phyloP scores from a whole-genome alignment of 2,888 invertebrate genomes.

The Heliconius charithonia region DNA sequence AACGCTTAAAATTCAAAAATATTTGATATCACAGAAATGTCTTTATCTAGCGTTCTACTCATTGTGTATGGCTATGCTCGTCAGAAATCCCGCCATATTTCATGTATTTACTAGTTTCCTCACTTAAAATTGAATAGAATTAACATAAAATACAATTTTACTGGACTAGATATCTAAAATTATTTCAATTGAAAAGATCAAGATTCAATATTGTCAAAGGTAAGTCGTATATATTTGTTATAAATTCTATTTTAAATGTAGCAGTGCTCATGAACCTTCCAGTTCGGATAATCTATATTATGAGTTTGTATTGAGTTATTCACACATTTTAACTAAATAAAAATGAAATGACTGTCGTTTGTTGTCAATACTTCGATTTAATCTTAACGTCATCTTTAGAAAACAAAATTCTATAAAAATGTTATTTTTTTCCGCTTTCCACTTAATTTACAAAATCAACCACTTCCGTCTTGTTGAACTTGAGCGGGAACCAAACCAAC shows the following conservation, averaged over 20 bases:
- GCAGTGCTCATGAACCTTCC: background rate
- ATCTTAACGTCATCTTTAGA: too few species aligned
- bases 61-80: conserved; percentile 61
- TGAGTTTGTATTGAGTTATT: background rate
- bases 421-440: too few species aligned
- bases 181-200: conserved; percentile 24
- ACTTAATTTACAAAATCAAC: too few species aligned
- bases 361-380: too few species aligned
- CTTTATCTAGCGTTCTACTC: conserved; percentile 59
- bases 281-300: background rate
- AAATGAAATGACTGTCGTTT: too few species aligned
- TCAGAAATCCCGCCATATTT: conserved; percentile 59
- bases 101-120: conserved; percentile 55
- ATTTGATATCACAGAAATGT: conserved; percentile 55
- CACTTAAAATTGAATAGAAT: conserved; percentile 63
- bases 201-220: conserved; percentile 15
- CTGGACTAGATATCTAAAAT: conserved; percentile 20
- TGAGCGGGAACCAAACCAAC: too few species aligned
- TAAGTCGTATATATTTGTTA: conserved; percentile 7
- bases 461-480: too few species aligned
- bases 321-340: background rate
- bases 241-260: conserved; percentile 16
- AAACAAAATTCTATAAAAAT: too few species aligned
- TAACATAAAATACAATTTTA: conserved; percentile 13
- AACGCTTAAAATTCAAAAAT: conserved; percentile 37